A percentile compares a stretch with the other conserved stretches of the same genome.
Conservation (phyloP, 2,888 invertebrate species). For the Noctua comes region DNA sequence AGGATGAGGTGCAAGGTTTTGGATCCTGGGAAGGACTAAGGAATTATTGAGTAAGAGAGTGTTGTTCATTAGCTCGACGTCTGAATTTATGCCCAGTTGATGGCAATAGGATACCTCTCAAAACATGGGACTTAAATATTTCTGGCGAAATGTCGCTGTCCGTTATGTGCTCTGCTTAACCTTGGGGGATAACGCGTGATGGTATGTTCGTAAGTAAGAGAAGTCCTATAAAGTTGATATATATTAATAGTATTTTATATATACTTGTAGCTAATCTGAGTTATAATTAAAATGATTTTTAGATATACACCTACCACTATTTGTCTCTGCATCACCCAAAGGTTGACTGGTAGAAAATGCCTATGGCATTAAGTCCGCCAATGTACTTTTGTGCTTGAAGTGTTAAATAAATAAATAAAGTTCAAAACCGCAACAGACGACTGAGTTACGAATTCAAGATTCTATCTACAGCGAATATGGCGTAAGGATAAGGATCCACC, state of each 20-base stretch:
- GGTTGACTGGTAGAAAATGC: too few species aligned
- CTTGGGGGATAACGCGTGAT: neutral
- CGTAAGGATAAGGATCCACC: neutral
- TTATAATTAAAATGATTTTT: too few species aligned
- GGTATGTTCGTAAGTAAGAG: neutral
- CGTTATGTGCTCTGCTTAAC: neutral
- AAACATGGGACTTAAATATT: neutral
- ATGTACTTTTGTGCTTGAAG: too few species aligned
- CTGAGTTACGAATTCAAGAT: neutral
- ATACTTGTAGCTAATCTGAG: too few species aligned
- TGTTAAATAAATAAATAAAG: too few species aligned
- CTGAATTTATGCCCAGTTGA: neutral
- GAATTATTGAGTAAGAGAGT: neutral
- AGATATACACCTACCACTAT: too few species aligned
- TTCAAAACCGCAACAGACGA: neutral
- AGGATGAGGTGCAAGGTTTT: slow-evolving; percentile 1
- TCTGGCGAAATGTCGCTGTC: neutral
- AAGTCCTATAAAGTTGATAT: neutral
- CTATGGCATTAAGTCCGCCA: too few species aligned
- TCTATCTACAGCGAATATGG: neutral
- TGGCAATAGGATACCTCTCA: neutral
- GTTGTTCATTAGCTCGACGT: neutral
- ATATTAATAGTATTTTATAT: too few species aligned
- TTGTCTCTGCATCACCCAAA: too few species aligned
- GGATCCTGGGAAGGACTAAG: neutral